These are phyloP conservation scores for Edolisoma coerulescens DNA, from an alignment of 2,113 vertebrate genomes.

Conservation along the genomic window DNA sequence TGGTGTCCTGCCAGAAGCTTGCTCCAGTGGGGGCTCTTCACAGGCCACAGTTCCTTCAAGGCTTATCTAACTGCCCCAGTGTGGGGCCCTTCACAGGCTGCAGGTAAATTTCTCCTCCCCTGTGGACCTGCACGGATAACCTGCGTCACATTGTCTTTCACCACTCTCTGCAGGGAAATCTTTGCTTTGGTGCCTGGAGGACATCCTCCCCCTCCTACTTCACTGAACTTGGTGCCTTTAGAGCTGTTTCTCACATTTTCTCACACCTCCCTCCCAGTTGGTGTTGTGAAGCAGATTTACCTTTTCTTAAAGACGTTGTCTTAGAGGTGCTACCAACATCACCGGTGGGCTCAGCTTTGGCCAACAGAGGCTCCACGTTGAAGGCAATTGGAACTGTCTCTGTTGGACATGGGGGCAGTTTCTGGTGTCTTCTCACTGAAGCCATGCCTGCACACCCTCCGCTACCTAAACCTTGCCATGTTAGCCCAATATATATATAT, in stretches of 20 bases:
- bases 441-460: background rate
- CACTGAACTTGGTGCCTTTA: background rate
- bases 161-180: background rate
- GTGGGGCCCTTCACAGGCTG: background rate
- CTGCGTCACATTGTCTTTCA: background rate
- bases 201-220: fast-evolving
- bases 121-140: background rate
- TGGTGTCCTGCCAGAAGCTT: background rate
- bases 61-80: background rate
- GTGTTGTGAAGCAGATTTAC: background rate
- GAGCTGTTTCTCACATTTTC: background rate
- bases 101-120: background rate
- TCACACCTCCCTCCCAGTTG: background rate
- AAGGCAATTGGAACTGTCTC: background rate
- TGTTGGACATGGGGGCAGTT: background rate
- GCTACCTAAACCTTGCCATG: background rate
- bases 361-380: background rate
- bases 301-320: background rate
- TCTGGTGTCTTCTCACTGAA: background rate
- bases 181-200: background rate
- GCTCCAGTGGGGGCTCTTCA: background rate
- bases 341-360: background rate
- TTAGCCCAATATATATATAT: background rate
- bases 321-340: background rate
- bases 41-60: background rate